A percentile compares a stretch with the other conserved stretches of the same genome.
phyloP scores from a whole-genome alignment of 2,113 vertebrate genomes.

The Gallinago media region DNA sequence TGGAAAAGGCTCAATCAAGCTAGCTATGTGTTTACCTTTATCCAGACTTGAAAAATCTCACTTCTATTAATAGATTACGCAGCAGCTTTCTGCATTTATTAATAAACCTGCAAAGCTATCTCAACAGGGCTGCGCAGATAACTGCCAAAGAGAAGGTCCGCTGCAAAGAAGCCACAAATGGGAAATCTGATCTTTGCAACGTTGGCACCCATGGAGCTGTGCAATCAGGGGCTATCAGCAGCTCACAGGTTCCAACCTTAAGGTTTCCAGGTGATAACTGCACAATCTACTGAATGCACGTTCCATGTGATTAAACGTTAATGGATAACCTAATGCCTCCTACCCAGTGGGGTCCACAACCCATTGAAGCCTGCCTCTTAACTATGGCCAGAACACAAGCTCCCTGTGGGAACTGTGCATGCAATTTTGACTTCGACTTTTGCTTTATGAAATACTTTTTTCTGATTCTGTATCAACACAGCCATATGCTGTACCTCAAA shows the following conservation, averaged over 20 bases:
- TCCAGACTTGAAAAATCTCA: neutral
- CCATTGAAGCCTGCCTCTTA: neutral
- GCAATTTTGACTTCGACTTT: neutral
- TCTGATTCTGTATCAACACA: neutral
- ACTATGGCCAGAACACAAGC: neutral
- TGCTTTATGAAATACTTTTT: neutral
- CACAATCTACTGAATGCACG: neutral
- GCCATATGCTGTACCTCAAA: neutral
- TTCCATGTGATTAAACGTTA: neutral
- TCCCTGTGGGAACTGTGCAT: neutral
- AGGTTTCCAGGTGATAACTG: neutral
- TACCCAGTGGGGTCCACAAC: neutral
- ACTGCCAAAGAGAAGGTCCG: neutral
- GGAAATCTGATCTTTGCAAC: neutral
- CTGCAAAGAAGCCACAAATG: neutral
- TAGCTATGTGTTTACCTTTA: neutral
- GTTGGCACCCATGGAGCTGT: fast-evolving
- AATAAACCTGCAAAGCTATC: neutral
- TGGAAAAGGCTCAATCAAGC: neutral
- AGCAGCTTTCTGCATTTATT: neutral
- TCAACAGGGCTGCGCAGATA: neutral
- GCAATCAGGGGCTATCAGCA: neutral
- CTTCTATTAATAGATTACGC: neutral
- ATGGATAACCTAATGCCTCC: neutral
- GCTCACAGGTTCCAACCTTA: neutral